phyloP scores from a whole-genome alignment of 2,113 vertebrate species.

The Grammomys dolichurus region DNA sequence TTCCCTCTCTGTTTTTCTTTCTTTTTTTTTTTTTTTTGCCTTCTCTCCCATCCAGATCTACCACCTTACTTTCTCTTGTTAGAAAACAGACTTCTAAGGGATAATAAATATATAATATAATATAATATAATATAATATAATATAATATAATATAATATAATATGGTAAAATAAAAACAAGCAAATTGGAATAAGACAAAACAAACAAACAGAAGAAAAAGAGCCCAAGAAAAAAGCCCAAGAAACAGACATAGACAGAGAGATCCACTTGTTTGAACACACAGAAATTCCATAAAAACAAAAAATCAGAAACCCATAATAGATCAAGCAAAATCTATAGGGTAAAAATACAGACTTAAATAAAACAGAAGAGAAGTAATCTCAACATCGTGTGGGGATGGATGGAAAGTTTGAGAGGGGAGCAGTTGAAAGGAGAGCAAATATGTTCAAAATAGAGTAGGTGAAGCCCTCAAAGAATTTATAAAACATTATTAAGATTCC shows the following conservation, averaged over 20 bases:
- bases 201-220: not conserved
- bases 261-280: not conserved
- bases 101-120: not conserved
- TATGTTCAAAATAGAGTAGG: not conserved
- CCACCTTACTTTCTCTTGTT: not conserved
- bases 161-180: not conserved
- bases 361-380: not conserved
- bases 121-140: too few relatives aligned
- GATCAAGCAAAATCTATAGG: not conserved
- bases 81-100: not conserved
- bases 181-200: not conserved
- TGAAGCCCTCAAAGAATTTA: not conserved
- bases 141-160: not conserved
- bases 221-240: not conserved
- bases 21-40: rapidly evolving
- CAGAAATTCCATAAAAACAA: not conserved
- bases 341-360: not conserved
- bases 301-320: not conserved
- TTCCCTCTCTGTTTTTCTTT: not conserved
- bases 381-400: not conserved
- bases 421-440: not conserved
- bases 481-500: not conserved
- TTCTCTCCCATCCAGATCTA: not conserved
- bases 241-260: not conserved
- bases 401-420: not conserved